Conservation (phyloP, 2,888 invertebrate genomes). For the Apeira syringaria region DNA sequence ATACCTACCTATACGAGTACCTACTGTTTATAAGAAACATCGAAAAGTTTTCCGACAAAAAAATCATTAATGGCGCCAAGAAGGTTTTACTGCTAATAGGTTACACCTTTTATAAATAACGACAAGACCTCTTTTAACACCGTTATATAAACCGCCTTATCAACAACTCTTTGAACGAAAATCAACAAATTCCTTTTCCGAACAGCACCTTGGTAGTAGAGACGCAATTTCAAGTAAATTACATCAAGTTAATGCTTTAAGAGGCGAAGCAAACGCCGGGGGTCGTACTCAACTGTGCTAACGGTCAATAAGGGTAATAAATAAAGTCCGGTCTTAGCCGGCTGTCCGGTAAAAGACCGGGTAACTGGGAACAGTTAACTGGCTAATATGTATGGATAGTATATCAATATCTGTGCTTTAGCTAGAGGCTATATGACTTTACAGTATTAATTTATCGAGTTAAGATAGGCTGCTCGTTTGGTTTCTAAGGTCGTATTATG, state of each 20-base stretch:
- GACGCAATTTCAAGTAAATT: slow-evolving; percentile 41
- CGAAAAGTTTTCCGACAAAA: no score
- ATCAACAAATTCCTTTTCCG: slow-evolving; percentile 18
- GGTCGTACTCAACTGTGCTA: slow-evolving; percentile 43
- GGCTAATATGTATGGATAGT: not conserved
- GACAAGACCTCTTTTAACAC: no score
- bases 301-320: slow-evolving; percentile 51
- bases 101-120: no score
- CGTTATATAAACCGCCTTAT: no score
- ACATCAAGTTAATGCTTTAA: slow-evolving; percentile 41
- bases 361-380: slow-evolving; percentile 7
- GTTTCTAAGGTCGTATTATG: no score
- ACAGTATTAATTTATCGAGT: no score
- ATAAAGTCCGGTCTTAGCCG: slow-evolving; percentile 32
- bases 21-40: no score
- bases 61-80: no score
- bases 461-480: no score
- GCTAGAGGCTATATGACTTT: no score
- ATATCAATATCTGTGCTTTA: not conserved
- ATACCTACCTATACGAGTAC: no score
- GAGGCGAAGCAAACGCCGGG: slow-evolving; percentile 30
- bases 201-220: slow-evolving; percentile 27
- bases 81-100: no score
- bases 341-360: slow-evolving; percentile 11
- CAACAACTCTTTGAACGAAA: slow-evolving; percentile 14